Evolutionary conservation across 2,797 vertebrate genomes (phyloP), one percentile per base, ranked within the genome.

Genomic region (Chromis chromis): DNA sequence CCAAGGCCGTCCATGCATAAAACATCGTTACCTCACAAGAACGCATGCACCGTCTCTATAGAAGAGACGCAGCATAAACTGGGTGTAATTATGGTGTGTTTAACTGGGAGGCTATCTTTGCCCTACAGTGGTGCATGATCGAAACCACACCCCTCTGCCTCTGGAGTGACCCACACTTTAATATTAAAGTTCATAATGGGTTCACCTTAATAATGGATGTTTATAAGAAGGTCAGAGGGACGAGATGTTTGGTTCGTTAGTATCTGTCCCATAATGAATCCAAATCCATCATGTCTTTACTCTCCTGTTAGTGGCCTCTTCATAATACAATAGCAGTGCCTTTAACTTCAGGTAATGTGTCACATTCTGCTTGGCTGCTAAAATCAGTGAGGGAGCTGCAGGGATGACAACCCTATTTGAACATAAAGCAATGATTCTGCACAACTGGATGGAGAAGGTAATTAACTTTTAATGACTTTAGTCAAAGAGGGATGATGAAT

Each of bases 1-100:
- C 55, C 49, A 66, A 78, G 71, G 76, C 85, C 66, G 31, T 11
- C 28, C 65, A 84, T 82, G 76, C 71, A 85, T 80, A 66, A 81
- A 79, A 67, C 74, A 82, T 60, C 21, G 65, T 68, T 57, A 76
- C 56, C 70, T 71, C 65, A 77, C 68, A 61, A 52, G 31, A 78
- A 65, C 63, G 74, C 48, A 76, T 48, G 57, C 56, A 36, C 46
- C 9, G 72, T 77, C 62, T 46, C 40, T 48, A n/a, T 22, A 65
- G 40, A 57, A 59, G 25, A 52, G n/a, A 61, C 1, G 13, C 14
- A 58, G 75, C 36, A 24, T 42, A 44, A 80, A 46, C 44, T 50
- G 2, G 22, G 27, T 65, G 28, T 42, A 0, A 56, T 27, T 55
- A 56, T 22, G 21, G 27, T 2, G 0, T 60, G 21, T 77, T 75